Conservation (phyloP, 2,113 vertebrate genomes). For the Ursus arctos region DNA sequence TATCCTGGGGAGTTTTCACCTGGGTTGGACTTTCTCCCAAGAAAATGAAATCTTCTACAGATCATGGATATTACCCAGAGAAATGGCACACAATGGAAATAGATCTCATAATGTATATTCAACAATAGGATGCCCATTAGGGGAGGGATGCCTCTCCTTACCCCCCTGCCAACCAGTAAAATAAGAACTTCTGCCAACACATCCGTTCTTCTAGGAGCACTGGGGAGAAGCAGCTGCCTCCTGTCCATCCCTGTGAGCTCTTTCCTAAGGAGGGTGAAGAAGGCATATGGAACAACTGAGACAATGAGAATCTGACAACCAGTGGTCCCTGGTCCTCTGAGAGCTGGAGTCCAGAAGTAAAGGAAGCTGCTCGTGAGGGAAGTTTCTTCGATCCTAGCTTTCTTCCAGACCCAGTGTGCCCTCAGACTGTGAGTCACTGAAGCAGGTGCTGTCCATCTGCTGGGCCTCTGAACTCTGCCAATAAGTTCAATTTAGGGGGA, state of each 20-base stretch:
- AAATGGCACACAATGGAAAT: background rate
- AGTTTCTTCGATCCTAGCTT: background rate
- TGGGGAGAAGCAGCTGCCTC: background rate
- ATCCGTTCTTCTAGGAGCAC: background rate
- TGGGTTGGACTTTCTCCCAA: background rate
- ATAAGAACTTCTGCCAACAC: background rate
- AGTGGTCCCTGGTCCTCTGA: background rate
- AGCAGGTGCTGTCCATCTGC: no score
- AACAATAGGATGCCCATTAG: accelerated
- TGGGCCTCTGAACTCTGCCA: background rate
- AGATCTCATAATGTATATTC: background rate
- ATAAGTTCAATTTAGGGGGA: background rate
- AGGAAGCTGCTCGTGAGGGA: accelerated
- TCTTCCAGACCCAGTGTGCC: background rate
- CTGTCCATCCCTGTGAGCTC: background rate
- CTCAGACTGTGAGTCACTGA: background rate
- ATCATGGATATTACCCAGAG: background rate
- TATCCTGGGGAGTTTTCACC: background rate
- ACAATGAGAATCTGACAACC: background rate
- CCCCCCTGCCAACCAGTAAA: background rate
- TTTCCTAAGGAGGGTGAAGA: background rate
- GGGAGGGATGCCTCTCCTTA: no score
- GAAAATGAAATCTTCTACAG: background rate
- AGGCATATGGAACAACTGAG: accelerated
- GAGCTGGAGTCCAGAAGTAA: background rate